Conservation (phyloP, 2,888 invertebrate species). For the Drosophila ezoana region DNA sequence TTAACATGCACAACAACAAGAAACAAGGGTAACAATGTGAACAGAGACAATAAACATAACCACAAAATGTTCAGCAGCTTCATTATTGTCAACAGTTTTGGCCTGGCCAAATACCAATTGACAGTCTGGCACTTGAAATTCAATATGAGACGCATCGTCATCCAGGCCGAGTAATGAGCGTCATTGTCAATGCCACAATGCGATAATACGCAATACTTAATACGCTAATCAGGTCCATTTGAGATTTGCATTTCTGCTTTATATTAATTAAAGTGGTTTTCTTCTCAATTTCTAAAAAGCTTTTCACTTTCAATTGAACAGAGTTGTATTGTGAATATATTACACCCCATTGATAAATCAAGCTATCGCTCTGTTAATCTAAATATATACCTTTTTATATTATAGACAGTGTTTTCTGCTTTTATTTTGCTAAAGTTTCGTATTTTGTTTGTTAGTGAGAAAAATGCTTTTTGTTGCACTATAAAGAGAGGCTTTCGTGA, state of each 20-base stretch:
- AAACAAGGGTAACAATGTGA: constrained; percentile 46
- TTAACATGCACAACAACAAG: constrained; percentile 11
- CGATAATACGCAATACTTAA: background rate
- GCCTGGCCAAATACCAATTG: constrained; percentile 6
- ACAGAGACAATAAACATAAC: constrained; percentile 62
- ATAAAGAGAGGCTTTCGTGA: too few relatives aligned
- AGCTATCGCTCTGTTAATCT: too few relatives aligned
- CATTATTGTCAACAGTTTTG: constrained; percentile 63
- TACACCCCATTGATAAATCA: too few relatives aligned
- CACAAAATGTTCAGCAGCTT: constrained; percentile 69
- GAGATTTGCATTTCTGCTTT: background rate
- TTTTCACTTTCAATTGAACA: too few relatives aligned
- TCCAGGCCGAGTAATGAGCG: constrained; percentile 29
- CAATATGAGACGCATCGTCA: constrained; percentile 9
- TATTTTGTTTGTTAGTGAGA: too few relatives aligned
- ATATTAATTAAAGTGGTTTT: background rate
- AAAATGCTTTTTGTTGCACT: too few relatives aligned
- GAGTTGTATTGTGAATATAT: too few relatives aligned
- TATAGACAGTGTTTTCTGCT: too few relatives aligned
- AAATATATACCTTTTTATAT: too few relatives aligned
- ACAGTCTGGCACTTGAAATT: constrained; percentile 17
- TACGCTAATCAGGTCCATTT: background rate
- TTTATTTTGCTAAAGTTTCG: too few relatives aligned
- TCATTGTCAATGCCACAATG: constrained; percentile 10
- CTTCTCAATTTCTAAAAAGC: background rate